Evolutionary conservation across 2,113 vertebrate species (phyloP).

Genomic region (Isichthys henryi): DNA sequence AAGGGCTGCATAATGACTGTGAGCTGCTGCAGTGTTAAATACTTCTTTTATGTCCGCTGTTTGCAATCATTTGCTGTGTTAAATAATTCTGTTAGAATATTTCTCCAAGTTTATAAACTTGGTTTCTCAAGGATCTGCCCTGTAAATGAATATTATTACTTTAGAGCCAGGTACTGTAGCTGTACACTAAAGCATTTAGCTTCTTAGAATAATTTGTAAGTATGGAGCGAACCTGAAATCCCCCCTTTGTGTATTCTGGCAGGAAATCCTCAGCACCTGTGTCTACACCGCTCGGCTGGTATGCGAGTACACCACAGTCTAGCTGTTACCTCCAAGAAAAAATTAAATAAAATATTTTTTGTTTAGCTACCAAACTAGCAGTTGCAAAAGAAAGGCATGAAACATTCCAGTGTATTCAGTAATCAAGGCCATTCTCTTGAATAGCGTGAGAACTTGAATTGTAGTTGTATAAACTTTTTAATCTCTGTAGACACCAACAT

Average conservation of each 20-base stretch:
- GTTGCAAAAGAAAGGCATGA: neutral
- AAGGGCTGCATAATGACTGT: neutral
- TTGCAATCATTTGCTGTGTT: neutral
- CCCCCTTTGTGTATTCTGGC: neutral
- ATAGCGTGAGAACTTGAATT: neutral
- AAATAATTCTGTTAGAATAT: neutral
- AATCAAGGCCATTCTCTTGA: neutral
- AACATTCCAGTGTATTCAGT: neutral
- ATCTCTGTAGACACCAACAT: neutral
- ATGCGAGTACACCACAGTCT: neutral
- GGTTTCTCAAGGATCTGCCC: neutral
- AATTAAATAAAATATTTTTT: too few relatives aligned
- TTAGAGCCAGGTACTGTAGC: neutral
- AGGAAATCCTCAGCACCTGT: neutral
- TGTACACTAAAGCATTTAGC: neutral
- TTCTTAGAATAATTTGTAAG: neutral
- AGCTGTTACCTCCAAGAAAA: neutral
- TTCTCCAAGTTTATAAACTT: neutral
- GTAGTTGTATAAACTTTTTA: neutral
- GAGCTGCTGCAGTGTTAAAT: neutral
- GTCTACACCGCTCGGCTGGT: neutral
- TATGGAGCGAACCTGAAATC: neutral
- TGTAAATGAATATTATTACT: neutral
- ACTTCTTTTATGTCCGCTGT: too few relatives aligned
- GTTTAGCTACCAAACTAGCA: neutral